phyloP scores from a whole-genome alignment of 2,888 invertebrate species.

The Coremacera marginata region DNA sequence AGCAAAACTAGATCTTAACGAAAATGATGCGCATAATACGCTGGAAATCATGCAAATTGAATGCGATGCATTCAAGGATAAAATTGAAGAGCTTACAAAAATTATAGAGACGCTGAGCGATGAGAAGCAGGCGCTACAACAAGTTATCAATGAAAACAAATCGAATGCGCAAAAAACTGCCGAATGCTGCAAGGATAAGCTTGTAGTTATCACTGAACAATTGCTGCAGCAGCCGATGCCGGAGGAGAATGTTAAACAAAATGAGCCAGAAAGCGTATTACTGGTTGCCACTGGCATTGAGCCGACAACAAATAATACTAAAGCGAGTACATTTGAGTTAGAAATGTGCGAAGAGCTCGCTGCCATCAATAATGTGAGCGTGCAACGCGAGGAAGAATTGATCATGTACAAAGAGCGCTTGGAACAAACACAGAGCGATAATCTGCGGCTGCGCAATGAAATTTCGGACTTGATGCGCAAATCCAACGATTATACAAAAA shows the following conservation, averaged over 20 bases:
- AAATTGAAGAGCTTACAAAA: constrained; percentile 51
- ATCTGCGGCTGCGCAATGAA: constrained; percentile 62
- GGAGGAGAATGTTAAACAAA: neutral
- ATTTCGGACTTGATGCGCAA: constrained; percentile 59
- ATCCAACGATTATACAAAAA: constrained; percentile 43
- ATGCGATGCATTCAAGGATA: constrained; percentile 57
- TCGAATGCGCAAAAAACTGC: constrained; percentile 37
- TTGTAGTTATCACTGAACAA: constrained; percentile 7
- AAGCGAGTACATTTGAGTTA: constrained; percentile 43
- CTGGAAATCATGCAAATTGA: constrained; percentile 63
- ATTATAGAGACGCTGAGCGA: constrained; percentile 52
- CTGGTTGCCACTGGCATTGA: neutral
- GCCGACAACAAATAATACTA: neutral
- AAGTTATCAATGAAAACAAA: constrained; percentile 44
- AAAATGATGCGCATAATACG: constrained; percentile 51
- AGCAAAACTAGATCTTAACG: constrained; percentile 45
- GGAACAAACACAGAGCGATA: constrained; percentile 61
- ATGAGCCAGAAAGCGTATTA: neutral
- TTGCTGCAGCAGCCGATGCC: neutral
- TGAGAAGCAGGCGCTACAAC: constrained; percentile 54
- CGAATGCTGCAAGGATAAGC: neutral
- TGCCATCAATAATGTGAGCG: constrained; percentile 57
- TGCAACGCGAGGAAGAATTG: constrained; percentile 67
- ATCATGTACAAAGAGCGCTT: constrained; percentile 67
- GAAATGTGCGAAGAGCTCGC: constrained; percentile 56